Percentiles rank a stretch among this genome's conserved stretches.
These are phyloP conservation scores for Aphelinus atriplicis DNA, from an alignment of 1,140 invertebrate genomes.

Conservation along the genomic window DNA sequence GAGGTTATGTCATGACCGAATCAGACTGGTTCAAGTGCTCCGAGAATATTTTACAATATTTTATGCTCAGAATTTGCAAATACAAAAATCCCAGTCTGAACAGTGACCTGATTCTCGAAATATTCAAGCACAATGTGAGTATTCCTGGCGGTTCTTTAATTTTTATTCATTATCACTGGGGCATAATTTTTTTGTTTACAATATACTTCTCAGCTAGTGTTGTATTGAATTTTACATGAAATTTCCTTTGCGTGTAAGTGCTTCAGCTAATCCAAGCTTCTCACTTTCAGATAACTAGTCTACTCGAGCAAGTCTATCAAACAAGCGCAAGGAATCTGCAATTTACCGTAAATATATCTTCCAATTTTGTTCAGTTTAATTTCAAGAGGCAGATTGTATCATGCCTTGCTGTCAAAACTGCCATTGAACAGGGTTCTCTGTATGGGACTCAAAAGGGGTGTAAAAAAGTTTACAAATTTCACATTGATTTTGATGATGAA, in stretches of 20 bases:
- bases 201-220: too few relatives aligned
- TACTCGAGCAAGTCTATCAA: not conserved
- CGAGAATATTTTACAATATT: constrained; percentile 46
- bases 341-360: constrained; percentile 4
- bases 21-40: constrained; percentile 36
- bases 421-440: constrained; percentile 32
- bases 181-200: too few relatives aligned
- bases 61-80: constrained; percentile 9
- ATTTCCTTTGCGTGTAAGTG: not conserved
- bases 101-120: not conserved
- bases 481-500: constrained; percentile 45
- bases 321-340: not conserved
- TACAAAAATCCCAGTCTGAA: not conserved
- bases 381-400: constrained; percentile 48
- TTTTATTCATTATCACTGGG: too few relatives aligned
- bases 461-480: constrained; percentile 41
- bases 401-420: constrained; percentile 43
- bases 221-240: too few relatives aligned
- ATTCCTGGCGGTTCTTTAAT: too few relatives aligned
- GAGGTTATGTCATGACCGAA: constrained; percentile 51
- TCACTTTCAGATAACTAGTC: not conserved
- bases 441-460: constrained; percentile 46
- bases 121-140: not conserved
- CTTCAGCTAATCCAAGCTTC: constrained; percentile 3
- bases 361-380: constrained; percentile 26